Conservation (phyloP, 2,888 invertebrate species). For the Ctenicera cuprea region DNA sequence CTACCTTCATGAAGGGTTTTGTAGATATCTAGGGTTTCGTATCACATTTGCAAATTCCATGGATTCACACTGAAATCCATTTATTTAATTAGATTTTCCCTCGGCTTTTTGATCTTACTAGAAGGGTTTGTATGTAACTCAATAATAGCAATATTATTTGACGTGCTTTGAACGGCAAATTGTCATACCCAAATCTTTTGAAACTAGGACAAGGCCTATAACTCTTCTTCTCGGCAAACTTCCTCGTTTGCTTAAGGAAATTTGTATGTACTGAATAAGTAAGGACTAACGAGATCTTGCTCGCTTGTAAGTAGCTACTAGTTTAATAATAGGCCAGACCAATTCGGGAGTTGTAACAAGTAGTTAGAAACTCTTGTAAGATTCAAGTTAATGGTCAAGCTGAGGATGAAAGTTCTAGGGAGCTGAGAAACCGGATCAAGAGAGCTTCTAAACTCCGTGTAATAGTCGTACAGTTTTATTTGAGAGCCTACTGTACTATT, state of each 20-base stretch:
- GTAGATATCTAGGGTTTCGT: too few relatives aligned
- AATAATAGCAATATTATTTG: too few relatives aligned
- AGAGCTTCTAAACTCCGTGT: slow-evolving; percentile 15
- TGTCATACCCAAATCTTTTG: too few relatives aligned
- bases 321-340: slow-evolving; percentile 25
- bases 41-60: slow-evolving; percentile 10
- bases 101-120: too few relatives aligned
- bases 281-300: neutral
- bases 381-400: slow-evolving; percentile 27
- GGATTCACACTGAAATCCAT: neutral
- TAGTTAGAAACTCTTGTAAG: slow-evolving; percentile 30
- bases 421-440: slow-evolving; percentile 15
- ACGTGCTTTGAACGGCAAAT: too few relatives aligned
- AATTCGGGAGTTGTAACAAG: slow-evolving; percentile 27
- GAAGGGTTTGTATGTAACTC: too few relatives aligned
- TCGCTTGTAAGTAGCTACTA: neutral
- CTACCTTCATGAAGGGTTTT: too few relatives aligned
- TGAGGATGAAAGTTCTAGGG: slow-evolving; percentile 20
- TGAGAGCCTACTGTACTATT: neutral
- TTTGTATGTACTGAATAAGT: slow-evolving; percentile 1
- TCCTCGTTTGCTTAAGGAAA: neutral
- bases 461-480: slow-evolving; percentile 12
- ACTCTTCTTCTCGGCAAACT: neutral
- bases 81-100: too few relatives aligned
- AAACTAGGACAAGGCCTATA: too few relatives aligned